phyloP scores from a whole-genome alignment of 2,113 vertebrate species.

The Mobula birostris region DNA sequence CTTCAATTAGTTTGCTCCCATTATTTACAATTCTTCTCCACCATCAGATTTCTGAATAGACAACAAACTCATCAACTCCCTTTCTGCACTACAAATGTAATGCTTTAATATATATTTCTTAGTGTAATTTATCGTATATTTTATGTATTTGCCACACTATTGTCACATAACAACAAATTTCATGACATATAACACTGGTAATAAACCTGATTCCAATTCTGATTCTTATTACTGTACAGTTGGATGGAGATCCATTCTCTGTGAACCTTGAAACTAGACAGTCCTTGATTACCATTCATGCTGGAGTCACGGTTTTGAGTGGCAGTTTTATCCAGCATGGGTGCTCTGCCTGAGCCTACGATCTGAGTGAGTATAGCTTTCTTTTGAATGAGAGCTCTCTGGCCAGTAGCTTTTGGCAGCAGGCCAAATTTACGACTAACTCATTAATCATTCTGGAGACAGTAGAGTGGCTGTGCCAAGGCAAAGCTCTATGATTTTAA shows the following conservation, averaged over 20 bases:
- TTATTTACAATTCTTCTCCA: neutral
- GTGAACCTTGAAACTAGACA: neutral
- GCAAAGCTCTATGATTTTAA: neutral
- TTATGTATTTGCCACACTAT: no score
- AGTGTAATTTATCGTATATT: no score
- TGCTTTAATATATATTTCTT: no score
- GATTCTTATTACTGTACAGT: no score
- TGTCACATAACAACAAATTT: no score
- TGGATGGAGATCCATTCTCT: neutral
- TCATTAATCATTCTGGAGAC: neutral
- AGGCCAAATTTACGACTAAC: neutral
- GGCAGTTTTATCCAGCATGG: neutral
- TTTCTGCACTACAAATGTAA: no score
- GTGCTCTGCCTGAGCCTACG: neutral
- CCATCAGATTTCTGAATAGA: no score
- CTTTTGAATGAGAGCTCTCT: neutral
- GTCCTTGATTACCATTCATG: neutral
- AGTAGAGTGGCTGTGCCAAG: neutral
- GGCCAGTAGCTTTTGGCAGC: neutral
- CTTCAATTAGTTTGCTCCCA: neutral
- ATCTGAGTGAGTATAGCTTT: neutral
- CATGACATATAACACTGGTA: no score
- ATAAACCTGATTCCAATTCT: no score
- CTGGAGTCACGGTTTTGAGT: neutral
- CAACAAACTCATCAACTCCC: no score